Evolutionary conservation across 2,797 vertebrate genomes (phyloP).

Genomic region (Petrocephalus sullivani): DNA sequence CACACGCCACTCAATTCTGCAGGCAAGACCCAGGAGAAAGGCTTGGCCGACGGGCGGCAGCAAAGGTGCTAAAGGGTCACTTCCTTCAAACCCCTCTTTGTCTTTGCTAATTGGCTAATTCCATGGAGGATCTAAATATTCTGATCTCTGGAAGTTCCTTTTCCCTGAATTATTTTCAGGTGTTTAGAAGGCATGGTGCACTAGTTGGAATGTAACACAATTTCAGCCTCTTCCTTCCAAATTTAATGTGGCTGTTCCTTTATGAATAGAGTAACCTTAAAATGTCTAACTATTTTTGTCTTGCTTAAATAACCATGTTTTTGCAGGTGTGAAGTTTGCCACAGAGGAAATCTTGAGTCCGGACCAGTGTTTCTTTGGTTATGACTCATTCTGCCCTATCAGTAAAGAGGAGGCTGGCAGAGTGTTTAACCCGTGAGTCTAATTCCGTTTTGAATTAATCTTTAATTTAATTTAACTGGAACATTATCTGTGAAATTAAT

Average conservation of each 20-base stretch:
- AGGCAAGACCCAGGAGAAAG: constrained; percentile 44
- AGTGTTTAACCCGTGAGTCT: constrained; percentile 67
- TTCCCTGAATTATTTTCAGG: background rate
- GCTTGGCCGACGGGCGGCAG: constrained; percentile 37
- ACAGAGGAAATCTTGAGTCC: constrained; percentile 55
- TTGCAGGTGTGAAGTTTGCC: constrained; percentile 47
- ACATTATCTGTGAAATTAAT: background rate
- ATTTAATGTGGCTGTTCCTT: background rate
- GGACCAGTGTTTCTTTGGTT: constrained; percentile 64
- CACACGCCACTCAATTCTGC: constrained; percentile 37
- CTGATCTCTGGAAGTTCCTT: background rate
- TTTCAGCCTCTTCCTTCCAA: background rate
- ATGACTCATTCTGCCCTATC: constrained; percentile 52
- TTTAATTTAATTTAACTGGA: background rate
- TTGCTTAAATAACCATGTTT: background rate
- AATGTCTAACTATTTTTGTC: background rate
- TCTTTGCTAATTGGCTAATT: background rate
- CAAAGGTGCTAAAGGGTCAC: constrained; percentile 38
- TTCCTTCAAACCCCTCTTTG: background rate
- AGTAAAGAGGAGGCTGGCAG: constrained; percentile 58
- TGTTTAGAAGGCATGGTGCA: background rate
- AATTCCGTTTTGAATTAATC: background rate
- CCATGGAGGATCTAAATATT: background rate
- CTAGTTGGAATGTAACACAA: background rate
- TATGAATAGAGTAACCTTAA: background rate